Evolutionary conservation across 2,888 invertebrate species (phyloP).

Genomic region (Alloscopus bannaensis): DNA sequence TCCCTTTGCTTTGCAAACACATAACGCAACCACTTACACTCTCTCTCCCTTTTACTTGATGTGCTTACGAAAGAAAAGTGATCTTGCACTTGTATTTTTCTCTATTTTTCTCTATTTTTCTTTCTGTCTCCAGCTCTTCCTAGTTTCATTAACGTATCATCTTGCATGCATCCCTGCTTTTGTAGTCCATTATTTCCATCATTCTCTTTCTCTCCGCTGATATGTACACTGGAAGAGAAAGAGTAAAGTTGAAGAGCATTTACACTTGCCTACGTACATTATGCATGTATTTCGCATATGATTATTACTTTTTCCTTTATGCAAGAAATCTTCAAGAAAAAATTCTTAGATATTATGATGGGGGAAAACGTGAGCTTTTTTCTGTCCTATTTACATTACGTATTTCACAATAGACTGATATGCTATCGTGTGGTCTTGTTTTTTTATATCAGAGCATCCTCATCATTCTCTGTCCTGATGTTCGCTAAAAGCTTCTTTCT

Average conservation of each 20-base stretch:
- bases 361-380: slow-evolving; percentile 32
- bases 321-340: slow-evolving; percentile 1
- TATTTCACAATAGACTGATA: slow-evolving; percentile 29
- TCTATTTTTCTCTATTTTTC: slow-evolving; percentile 19
- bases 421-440: too few species aligned
- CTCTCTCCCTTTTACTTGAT: slow-evolving; percentile 17
- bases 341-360: slow-evolving; percentile 13
- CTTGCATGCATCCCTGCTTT: slow-evolving; percentile 52
- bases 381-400: not conserved
- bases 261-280: slow-evolving; percentile 27
- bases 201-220: slow-evolving; percentile 42
- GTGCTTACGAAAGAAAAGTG: slow-evolving; percentile 31
- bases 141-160: slow-evolving; percentile 64
- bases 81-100: slow-evolving; percentile 28
- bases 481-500: slow-evolving; percentile 32
- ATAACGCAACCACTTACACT: too few species aligned
- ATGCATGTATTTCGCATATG: slow-evolving; percentile 10
- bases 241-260: slow-evolving; percentile 40
- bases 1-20: slow-evolving; percentile 24
- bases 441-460: slow-evolving; percentile 11
- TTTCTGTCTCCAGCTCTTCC: slow-evolving; percentile 39
- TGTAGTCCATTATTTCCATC: slow-evolving; percentile 57
- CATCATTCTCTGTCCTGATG: slow-evolving; percentile 25
- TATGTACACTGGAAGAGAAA: not conserved
- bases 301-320: slow-evolving; percentile 1